A percentile compares a stretch with the other conserved stretches of the same genome.
Evolutionary conservation across 2,113 vertebrate species (phyloP).

Genomic region (Callocephalon fimbriatum): DNA sequence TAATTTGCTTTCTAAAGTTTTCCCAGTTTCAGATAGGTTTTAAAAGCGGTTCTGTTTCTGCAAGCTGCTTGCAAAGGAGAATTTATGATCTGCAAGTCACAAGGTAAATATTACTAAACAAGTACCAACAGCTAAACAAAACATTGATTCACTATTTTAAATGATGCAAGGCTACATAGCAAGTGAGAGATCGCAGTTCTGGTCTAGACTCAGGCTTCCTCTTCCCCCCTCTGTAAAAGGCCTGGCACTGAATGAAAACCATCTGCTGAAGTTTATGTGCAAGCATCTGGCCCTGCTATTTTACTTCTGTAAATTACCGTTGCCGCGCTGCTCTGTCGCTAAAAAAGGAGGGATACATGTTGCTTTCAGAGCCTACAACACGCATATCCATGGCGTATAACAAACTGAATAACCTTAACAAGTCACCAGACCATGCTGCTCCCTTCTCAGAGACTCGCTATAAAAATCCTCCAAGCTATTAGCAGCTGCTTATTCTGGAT

Average conservation of each 20-base stretch:
- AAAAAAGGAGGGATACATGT: background rate
- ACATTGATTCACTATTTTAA: background rate
- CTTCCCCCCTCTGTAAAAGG: background rate
- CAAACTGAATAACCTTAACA: background rate
- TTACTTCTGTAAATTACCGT: background rate
- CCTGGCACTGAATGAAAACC: background rate
- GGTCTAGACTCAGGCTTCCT: background rate
- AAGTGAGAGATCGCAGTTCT: background rate
- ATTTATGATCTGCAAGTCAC: background rate
- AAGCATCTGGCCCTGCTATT: background rate
- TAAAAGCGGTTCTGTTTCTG: background rate
- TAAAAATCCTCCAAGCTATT: background rate
- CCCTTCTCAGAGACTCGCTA: background rate
- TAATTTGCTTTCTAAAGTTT: background rate
- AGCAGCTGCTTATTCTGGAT: background rate
- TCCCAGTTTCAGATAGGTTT: background rate
- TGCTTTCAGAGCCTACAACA: background rate
- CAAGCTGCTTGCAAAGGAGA: background rate
- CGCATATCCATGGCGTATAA: rapidly evolving
- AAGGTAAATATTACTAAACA: background rate
- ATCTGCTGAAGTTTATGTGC: background rate
- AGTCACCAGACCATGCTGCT: background rate
- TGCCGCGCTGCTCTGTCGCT: rapidly evolving
- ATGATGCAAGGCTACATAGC: background rate
- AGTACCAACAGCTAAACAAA: slow-evolving; percentile 18